Conservation (phyloP, 2,797 vertebrate species). For the Echeneis naucrates region DNA sequence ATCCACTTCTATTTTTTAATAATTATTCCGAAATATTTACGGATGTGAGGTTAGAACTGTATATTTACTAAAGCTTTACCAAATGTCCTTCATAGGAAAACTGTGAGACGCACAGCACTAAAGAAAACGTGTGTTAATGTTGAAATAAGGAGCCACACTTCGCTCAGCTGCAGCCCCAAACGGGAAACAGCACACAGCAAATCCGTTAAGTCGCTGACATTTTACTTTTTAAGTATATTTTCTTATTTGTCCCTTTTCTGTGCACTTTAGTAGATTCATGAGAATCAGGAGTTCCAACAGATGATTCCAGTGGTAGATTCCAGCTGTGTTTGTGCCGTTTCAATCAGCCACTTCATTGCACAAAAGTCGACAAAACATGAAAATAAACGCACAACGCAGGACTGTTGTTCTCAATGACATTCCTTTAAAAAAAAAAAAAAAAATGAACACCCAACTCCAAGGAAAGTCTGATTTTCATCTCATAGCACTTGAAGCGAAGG, state of each 20-base stretch:
- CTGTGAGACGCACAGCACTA: neutral
- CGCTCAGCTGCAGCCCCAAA: neutral
- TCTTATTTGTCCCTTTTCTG: neutral
- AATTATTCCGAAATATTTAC: neutral
- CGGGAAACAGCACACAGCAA: neutral
- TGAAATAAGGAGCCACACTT: neutral
- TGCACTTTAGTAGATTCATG: neutral
- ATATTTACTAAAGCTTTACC: neutral
- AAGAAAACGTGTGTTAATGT: neutral
- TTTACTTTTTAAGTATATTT: too few relatives aligned
- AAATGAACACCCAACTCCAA: neutral
- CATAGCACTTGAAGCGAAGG: too few relatives aligned
- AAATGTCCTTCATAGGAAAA: neutral
- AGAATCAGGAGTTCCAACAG: neutral
- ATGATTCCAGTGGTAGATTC: too few relatives aligned
- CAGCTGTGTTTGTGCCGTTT: neutral
- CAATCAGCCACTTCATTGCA: neutral
- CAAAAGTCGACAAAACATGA: neutral
- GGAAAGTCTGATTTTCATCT: too few relatives aligned
- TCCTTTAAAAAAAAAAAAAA: neutral
- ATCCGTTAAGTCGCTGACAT: too few relatives aligned
- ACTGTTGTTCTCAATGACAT: neutral
- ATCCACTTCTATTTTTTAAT: neutral
- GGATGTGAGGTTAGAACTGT: neutral
- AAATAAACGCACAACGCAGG: neutral